Evolutionary conservation across 1,140 invertebrate species (phyloP).

Genomic region (Pararge aegeria): DNA sequence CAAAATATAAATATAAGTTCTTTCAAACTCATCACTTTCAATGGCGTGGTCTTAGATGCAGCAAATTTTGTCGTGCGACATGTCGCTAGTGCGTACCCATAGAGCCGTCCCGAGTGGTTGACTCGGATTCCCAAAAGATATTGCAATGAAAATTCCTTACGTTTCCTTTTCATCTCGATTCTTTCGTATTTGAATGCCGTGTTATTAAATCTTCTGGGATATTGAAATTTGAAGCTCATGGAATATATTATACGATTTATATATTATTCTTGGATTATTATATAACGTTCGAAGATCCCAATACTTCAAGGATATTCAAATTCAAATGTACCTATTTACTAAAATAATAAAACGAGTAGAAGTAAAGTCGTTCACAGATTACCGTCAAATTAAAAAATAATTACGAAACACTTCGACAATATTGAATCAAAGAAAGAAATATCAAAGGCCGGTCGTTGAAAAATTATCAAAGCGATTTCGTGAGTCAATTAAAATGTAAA

Average conservation of each 20-base stretch:
- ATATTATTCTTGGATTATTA: not conserved
- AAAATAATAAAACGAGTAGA: too few species aligned
- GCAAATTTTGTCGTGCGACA: not conserved
- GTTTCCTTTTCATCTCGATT: constrained; percentile 27
- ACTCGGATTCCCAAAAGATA: constrained; percentile 35
- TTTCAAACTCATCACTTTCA: too few species aligned
- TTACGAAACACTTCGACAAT: not conserved
- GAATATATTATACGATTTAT: constrained; percentile 2
- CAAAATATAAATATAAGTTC: too few species aligned
- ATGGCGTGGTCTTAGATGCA: too few species aligned
- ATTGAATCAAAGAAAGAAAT: not conserved
- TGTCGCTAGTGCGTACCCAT: not conserved
- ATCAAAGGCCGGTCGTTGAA: not conserved
- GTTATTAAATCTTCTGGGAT: constrained; percentile 23
- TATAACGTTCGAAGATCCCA: not conserved
- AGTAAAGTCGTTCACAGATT: too few species aligned
- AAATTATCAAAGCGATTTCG: not conserved
- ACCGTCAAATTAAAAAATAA: not conserved
- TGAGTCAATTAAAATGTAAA: not conserved
- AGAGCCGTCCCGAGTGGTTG: constrained; percentile 6
- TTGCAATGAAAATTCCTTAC: constrained; percentile 31
- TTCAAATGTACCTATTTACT: too few species aligned
- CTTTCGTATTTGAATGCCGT: constrained; percentile 21
- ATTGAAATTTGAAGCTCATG: constrained; percentile 20
- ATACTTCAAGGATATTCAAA: too few species aligned